phyloP scores from a whole-genome alignment of 2,888 invertebrate genomes.

The Glyphotaelius pellucidus region DNA sequence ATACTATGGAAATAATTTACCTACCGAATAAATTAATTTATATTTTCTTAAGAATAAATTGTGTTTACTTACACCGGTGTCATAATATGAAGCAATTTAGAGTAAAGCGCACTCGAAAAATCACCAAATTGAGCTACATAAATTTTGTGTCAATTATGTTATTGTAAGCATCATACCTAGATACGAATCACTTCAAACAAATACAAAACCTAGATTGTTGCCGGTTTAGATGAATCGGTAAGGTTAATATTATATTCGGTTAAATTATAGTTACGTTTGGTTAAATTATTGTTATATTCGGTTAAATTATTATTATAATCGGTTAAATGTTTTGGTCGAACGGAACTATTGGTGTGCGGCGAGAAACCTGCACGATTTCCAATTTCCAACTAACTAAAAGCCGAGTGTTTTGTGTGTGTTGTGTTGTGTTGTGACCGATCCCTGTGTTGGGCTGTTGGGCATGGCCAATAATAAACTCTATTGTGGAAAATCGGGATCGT shows the following conservation, averaged over 20 bases:
- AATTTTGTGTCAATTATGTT: no score
- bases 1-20: background rate
- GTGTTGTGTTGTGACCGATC: conserved; percentile 3
- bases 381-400: conserved; percentile 17
- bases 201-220: background rate
- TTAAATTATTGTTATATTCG: background rate
- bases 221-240: background rate
- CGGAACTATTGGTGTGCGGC: conserved; percentile 10
- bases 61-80: no score
- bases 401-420: background rate
- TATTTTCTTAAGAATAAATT: no score
- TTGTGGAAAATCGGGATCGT: conserved; percentile 43
- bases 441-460: conserved; percentile 34
- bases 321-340: background rate
- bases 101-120: no score
- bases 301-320: background rate
- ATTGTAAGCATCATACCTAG: no score
- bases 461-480: conserved; percentile 39
- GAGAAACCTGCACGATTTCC: conserved; percentile 16
- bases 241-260: no score
- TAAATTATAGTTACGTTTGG: background rate
- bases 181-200: background rate
- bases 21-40: no score
- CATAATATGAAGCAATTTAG: no score
- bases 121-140: no score